phyloP scores from a whole-genome alignment of 2,888 invertebrate species.

The Siphonodentalium dalli region DNA sequence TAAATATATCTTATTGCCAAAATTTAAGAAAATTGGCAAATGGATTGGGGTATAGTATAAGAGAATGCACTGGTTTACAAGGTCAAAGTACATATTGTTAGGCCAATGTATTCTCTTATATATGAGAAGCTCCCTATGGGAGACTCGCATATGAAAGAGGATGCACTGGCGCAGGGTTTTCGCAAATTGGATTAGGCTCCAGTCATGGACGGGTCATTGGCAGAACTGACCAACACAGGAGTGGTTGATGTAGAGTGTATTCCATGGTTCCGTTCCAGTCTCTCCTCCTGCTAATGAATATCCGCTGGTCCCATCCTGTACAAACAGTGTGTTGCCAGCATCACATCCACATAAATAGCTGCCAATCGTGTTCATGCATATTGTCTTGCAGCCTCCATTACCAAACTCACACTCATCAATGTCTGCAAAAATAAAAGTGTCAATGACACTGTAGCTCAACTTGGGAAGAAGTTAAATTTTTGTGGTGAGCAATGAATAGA shows the following conservation, averaged over 20 bases:
- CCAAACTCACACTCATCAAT: conserved; percentile 38
- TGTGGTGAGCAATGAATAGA: too few species aligned
- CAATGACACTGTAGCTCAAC: too few species aligned
- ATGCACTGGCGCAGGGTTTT: too few species aligned
- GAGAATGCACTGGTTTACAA: too few species aligned
- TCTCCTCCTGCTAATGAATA: conserved; percentile 80
- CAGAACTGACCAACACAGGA: conserved; percentile 83
- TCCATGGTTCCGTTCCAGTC: conserved; percentile 87
- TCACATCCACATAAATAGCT: conserved; percentile 66
- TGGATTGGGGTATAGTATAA: too few species aligned
- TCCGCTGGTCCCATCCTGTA: conserved; percentile 86
- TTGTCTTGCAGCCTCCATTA: conserved; percentile 35
- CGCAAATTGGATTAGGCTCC: background rate
- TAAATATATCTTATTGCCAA: too few species aligned
- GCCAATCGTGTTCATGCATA: conserved; percentile 32
- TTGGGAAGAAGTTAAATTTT: too few species aligned
- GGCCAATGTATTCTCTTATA: too few species aligned
- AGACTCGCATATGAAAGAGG: too few species aligned
- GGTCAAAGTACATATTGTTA: too few species aligned
- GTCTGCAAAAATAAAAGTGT: conserved; percentile 29
- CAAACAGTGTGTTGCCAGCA: conserved; percentile 88
- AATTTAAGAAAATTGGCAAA: too few species aligned
- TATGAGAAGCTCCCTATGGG: too few species aligned
- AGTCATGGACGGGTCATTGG: background rate
- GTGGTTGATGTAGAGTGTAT: conserved; percentile 88